Percentiles rank a stretch among this genome's conserved stretches.
These are phyloP conservation scores for Oxyruncus cristatus DNA, from an alignment of 2,113 vertebrate genomes.

Conservation along the genomic window DNA sequence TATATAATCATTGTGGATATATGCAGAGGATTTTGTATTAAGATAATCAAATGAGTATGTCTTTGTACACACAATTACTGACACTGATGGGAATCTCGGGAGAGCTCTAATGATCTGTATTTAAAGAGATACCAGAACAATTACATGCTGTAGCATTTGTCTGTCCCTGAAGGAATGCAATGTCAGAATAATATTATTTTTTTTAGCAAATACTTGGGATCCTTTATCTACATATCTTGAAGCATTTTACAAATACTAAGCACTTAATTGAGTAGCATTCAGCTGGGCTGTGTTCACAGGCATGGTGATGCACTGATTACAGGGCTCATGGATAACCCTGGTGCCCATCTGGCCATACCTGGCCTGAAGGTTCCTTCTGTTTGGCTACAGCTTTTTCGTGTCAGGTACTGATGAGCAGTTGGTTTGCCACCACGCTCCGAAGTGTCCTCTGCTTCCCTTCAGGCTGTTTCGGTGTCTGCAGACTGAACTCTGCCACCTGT, in stretches of 20 bases:
- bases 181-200: neutral
- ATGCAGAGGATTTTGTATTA: conserved; percentile 19
- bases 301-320: neutral
- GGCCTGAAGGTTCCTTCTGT: neutral
- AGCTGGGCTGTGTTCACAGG: neutral
- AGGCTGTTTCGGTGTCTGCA: neutral
- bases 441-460: neutral
- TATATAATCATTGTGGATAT: conserved; percentile 30
- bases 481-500: neutral
- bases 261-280: neutral
- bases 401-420: neutral
- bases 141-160: neutral
- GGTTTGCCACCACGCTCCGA: neutral
- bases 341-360: neutral
- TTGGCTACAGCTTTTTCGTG: neutral
- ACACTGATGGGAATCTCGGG: neutral
- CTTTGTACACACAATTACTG: conserved; percentile 18
- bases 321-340: neutral
- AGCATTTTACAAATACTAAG: neutral
- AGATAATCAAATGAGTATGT: conserved; percentile 15
- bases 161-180: neutral
- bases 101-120: neutral
- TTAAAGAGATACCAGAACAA: neutral
- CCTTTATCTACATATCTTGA: neutral
- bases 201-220: neutral